Base-by-base conservation (phyloP, 2,113 vertebrate genomes). In the Embiotoca jacksoni region DNA sequence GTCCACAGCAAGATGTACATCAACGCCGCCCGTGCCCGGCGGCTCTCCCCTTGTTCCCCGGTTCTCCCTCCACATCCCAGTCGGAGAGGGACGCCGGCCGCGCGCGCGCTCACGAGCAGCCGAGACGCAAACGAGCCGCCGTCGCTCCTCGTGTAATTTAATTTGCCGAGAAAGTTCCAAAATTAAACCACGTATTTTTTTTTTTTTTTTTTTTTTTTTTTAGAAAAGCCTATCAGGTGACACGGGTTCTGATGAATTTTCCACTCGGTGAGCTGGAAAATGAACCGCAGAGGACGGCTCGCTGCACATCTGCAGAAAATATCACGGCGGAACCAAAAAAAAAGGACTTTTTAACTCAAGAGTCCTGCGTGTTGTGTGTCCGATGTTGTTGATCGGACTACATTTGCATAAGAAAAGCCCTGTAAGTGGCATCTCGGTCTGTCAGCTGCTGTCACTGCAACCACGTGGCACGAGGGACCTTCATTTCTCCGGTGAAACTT, bases 211-310 rank as follows among this genome's bases (percentile, higher is more conserved):
- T 23, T 23, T 23, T 23, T 72, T 65, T 36, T 15, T 5, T 33
- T 7, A 10, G 7, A 53, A 78, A 77, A 60, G 60, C 47, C 57
- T 50, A 80, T 88, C 76, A 67, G 75, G 86, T 83, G 68, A 78
- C 83, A 52, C 35, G 70, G 35, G 3, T 64, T 31, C 46, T 52
- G 72, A 79, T 81, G 67, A 69, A 65, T 79, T 92, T 92, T 92
- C 89, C 91, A 83, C 78, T 83, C 80, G 80, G 63, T 72, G 62
- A 55, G 39, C 60, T 86, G 88, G 78, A 84, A 84, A 72, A 73
- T 11, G 73, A 23, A 80, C 69, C 78, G 30, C 59, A 16, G 31
- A 15, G 49, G 36, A 71, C 52, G 52, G 70, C 57, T 35, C 53
- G 6, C 35, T 53, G 57, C 66, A 79, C 88, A 85, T 84, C 84